phyloP scores from a whole-genome alignment of 2,888 invertebrate genomes.

The Nasonovia ribisnigri region DNA sequence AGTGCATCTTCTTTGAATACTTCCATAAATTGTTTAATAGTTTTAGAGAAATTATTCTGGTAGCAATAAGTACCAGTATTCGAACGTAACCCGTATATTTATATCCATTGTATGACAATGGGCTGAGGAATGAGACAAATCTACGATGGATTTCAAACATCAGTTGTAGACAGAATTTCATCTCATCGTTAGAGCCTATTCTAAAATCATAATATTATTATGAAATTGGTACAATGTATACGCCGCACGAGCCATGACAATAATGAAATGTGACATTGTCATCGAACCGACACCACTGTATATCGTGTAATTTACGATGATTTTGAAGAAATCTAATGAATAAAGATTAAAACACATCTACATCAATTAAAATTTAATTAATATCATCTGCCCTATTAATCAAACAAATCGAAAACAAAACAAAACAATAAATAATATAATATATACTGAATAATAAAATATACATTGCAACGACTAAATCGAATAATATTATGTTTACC shows the following conservation, averaged over 20 bases:
- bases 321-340: neutral
- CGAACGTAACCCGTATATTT: neutral
- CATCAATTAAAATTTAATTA: neutral
- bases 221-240: neutral
- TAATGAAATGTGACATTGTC: neutral
- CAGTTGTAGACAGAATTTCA: neutral
- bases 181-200: neutral
- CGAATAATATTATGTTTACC: neutral
- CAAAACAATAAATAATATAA: neutral
- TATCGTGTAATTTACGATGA: neutral
- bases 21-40: neutral
- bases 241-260: neutral
- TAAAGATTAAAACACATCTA: neutral
- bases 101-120: neutral
- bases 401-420: conserved; percentile 10
- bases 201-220: neutral
- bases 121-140: neutral
- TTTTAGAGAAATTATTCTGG: neutral
- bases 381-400: neutral
- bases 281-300: neutral
- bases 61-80: neutral
- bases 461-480: neutral
- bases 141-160: neutral
- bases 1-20: neutral
- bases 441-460: neutral